These are phyloP conservation scores for Philopedon plagiatum DNA, from an alignment of 2,888 invertebrate species.

Conservation along the genomic window DNA sequence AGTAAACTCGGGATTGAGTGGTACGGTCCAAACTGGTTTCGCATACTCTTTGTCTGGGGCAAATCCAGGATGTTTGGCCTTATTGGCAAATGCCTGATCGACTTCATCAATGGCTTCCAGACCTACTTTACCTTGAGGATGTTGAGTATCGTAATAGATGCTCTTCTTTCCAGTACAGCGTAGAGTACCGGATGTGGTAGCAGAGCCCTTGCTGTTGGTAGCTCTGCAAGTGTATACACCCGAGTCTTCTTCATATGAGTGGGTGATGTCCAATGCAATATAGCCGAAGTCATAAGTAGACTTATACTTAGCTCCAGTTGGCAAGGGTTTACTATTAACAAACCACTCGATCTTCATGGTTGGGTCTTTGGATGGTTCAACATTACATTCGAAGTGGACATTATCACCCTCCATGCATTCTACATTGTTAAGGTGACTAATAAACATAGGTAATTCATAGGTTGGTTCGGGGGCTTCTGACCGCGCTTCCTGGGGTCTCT, in stretches of 20 bases:
- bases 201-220: slow-evolving; percentile 89
- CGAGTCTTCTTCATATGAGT: slow-evolving; percentile 92
- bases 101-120: slow-evolving; percentile 91
- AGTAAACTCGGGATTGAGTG: slow-evolving; percentile 84
- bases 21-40: slow-evolving; percentile 89
- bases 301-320: slow-evolving; percentile 90
- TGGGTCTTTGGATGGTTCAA: slow-evolving; percentile 93
- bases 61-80: slow-evolving; percentile 78
- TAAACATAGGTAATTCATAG: slow-evolving; percentile 90
- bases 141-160: slow-evolving; percentile 91
- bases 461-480: slow-evolving; percentile 82
- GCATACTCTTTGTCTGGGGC: slow-evolving; percentile 84
- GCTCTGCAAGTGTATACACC: slow-evolving; percentile 94
- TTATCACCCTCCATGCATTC: slow-evolving; percentile 90
- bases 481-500: slow-evolving; percentile 80
- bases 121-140: slow-evolving; percentile 94
- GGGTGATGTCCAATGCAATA: slow-evolving; percentile 90
- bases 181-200: slow-evolving; percentile 91
- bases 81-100: slow-evolving; percentile 84
- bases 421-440: slow-evolving; percentile 91
- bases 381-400: slow-evolving; percentile 92
- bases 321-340: slow-evolving; percentile 91
- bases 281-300: slow-evolving; percentile 97
- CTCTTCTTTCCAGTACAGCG: slow-evolving; percentile 86
- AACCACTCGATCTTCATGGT: slow-evolving; percentile 96